Evolutionary conservation across 2,888 invertebrate genomes (phyloP).

Genomic region (Spisula solida): DNA sequence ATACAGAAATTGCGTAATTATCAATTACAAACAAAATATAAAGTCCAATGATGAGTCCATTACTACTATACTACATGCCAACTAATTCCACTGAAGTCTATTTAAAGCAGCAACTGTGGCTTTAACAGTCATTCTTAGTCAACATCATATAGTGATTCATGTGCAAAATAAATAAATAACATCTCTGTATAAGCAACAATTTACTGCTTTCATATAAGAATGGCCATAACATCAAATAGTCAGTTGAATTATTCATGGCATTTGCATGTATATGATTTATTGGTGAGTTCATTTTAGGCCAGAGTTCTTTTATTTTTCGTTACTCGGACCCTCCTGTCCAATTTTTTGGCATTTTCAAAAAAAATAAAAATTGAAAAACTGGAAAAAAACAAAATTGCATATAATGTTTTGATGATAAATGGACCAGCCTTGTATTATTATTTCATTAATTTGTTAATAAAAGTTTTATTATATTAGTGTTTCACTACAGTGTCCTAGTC

Average conservation of each 20-base stretch:
- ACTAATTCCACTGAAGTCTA: neutral
- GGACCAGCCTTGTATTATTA: too few relatives aligned
- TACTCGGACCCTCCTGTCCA: too few relatives aligned
- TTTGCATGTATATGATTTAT: neutral
- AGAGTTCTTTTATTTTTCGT: neutral
- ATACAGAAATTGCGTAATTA: neutral
- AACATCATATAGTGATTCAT: slow-evolving; percentile 1
- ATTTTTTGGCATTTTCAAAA: too few relatives aligned
- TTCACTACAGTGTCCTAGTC: too few relatives aligned
- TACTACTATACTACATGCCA: neutral
- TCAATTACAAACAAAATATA: neutral
- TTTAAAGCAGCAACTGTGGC: neutral
- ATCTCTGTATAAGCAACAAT: neutral
- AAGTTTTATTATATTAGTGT: too few relatives aligned
- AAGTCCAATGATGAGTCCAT: neutral
- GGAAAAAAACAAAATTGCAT: too few relatives aligned
- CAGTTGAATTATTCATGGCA: neutral
- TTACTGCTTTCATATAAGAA: neutral
- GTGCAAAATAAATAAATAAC: neutral
- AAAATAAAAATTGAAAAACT: too few relatives aligned
- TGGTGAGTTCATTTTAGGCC: slow-evolving; percentile 9
- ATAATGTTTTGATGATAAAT: too few relatives aligned
- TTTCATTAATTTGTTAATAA: too few relatives aligned
- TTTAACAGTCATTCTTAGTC: neutral
- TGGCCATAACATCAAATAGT: neutral